Evolutionary conservation across 2,888 invertebrate species (phyloP).

Genomic region (Synanthedon tipuliformis): DNA sequence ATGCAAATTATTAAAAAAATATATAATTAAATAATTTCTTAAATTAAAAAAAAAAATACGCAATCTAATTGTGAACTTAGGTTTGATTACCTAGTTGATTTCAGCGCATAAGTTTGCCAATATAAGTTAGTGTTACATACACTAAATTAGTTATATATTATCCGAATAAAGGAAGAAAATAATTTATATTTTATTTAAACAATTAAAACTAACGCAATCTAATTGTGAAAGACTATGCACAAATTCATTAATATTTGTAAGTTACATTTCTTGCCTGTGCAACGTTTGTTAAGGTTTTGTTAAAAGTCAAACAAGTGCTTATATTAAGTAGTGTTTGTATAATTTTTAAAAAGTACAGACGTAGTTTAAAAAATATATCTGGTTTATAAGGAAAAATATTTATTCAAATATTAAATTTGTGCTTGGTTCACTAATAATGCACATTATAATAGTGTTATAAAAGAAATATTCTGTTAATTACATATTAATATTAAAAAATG

Average conservation of each 20-base stretch:
- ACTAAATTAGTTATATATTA: not conserved
- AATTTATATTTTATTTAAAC: constrained; percentile 20
- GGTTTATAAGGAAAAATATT: not conserved
- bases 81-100: too few species aligned
- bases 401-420: constrained; percentile 13
- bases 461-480: constrained; percentile 3
- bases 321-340: constrained; percentile 35
- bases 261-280: not conserved
- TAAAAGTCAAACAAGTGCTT: constrained; percentile 26
- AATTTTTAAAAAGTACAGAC: not conserved
- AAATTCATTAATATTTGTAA: constrained; percentile 15
- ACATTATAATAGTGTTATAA: constrained; percentile 15
- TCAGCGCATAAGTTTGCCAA: too few species aligned
- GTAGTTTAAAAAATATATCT: not conserved
- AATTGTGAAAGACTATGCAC: constrained; percentile 29
- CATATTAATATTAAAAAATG: not conserved
- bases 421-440: constrained; percentile 14
- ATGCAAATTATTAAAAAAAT: too few species aligned
- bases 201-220: constrained; percentile 17
- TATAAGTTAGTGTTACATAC: too few species aligned
- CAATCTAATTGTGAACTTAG: too few species aligned
- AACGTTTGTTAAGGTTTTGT: not conserved
- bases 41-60: too few species aligned
- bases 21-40: too few species aligned
- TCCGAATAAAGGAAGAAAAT: not conserved